Conservation (phyloP, 2,888 invertebrate genomes). For the Mythimna loreyi region DNA sequence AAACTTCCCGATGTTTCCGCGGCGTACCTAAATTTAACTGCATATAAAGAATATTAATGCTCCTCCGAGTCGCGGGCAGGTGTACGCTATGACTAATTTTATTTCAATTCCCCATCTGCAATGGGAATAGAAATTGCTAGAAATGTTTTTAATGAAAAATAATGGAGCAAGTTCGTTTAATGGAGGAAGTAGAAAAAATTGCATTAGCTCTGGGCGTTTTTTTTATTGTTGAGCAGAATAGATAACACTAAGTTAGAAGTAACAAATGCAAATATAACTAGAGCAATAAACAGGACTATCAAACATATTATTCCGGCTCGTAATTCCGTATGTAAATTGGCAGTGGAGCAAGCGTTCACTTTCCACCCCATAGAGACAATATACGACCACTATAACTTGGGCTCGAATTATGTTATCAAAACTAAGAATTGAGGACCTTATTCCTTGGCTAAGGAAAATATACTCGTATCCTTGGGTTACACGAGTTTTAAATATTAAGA, state of each 20-base stretch:
- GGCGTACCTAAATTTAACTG: conserved; percentile 87
- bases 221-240: conserved; percentile 49
- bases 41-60: conserved; percentile 90
- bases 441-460: conserved; percentile 58
- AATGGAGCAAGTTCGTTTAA: conserved; percentile 69
- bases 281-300: conserved; percentile 80
- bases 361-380: conserved; percentile 83
- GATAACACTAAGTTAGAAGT: conserved; percentile 49
- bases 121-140: conserved; percentile 80
- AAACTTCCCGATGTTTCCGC: conserved; percentile 86
- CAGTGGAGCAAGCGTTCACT: conserved; percentile 84
- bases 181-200: conserved; percentile 49
- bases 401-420: conserved; percentile 56
- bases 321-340: conserved; percentile 90
- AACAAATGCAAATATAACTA: conserved; percentile 57
- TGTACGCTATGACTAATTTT: conserved; percentile 88
- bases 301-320: conserved; percentile 84
- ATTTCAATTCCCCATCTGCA: conserved; percentile 82
- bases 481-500: conserved; percentile 86
- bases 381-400: conserved; percentile 68
- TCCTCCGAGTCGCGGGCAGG: conserved; percentile 80
- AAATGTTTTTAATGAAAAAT: conserved; percentile 80
- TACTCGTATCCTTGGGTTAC: conserved; percentile 79
- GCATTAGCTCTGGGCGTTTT: conserved; percentile 38
- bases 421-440: conserved; percentile 63